A percentile compares a stretch with the other conserved stretches of the same genome.
Evolutionary conservation across 2,113 vertebrate genomes (phyloP).

Genomic region (Parus major): DNA sequence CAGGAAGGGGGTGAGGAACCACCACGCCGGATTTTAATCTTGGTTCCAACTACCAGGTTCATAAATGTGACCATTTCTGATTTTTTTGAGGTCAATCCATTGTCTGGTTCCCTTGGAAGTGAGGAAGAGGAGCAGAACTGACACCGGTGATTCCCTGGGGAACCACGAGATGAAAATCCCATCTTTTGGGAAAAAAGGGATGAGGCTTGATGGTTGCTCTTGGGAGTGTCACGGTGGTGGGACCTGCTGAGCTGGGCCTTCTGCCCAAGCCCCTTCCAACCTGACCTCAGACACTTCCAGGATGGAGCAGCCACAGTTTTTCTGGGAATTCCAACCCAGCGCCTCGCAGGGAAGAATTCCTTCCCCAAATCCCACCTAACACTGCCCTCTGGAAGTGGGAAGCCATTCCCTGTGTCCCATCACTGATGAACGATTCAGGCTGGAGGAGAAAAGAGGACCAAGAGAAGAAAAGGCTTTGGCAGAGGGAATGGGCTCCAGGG

Average conservation of each 20-base stretch:
- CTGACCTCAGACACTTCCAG: not conserved
- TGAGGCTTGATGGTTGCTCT: too few relatives aligned
- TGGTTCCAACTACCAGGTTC: rapidly evolving
- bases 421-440: not conserved
- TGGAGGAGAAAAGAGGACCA: not conserved
- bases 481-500: rapidly evolving
- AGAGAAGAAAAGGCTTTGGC: not conserved
- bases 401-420: not conserved
- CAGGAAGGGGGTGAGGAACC: not conserved
- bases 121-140: not conserved
- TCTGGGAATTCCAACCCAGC: not conserved
- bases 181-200: rapidly evolving
- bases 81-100: not conserved
- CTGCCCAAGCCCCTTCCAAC: not conserved
- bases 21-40: rapidly evolving
- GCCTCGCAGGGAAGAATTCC: not conserved
- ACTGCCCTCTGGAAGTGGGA: not conserved
- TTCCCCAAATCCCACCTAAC: too few relatives aligned
- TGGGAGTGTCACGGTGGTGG: rapidly evolving
- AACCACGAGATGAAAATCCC: not conserved
- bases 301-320: not conserved
- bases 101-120: not conserved
- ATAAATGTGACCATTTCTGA: not conserved
- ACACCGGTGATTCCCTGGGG: not conserved
- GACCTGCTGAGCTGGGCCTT: not conserved